Conservation (phyloP, 2,888 invertebrate species). For the Notodonta dromedarius region DNA sequence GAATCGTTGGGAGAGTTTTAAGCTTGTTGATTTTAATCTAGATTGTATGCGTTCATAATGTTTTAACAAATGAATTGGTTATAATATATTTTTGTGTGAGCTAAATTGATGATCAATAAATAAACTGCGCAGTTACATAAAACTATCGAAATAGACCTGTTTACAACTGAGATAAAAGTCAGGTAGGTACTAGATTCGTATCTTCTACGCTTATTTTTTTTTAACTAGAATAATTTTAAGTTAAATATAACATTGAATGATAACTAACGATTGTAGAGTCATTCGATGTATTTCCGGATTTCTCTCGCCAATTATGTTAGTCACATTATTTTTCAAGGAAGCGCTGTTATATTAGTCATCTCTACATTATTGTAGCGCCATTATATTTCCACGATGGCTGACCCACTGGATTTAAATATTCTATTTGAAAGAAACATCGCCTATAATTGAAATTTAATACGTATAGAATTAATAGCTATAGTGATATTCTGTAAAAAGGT, state of each 20-base stretch:
- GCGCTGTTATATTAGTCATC: slow-evolving; percentile 36
- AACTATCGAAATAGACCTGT: neutral
- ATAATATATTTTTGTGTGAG: slow-evolving; percentile 7
- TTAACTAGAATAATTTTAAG: neutral
- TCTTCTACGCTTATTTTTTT: no score
- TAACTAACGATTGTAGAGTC: slow-evolving; percentile 10
- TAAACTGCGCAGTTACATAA: slow-evolving; percentile 11
- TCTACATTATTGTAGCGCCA: slow-evolving; percentile 16
- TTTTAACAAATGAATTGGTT: neutral
- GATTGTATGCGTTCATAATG: slow-evolving; percentile 26
- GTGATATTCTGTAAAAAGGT: slow-evolving; percentile 61
- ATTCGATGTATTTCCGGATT: slow-evolving; percentile 42
- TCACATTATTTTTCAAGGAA: slow-evolving; percentile 38
- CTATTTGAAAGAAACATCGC: slow-evolving; percentile 21
- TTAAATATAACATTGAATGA: neutral
- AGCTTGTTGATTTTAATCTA: slow-evolving; percentile 34
- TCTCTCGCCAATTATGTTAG: slow-evolving; percentile 33
- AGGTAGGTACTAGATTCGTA: neutral
- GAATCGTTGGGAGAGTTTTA: slow-evolving; percentile 38
- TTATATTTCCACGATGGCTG: slow-evolving; percentile 20
- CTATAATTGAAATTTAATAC: slow-evolving; percentile 53
- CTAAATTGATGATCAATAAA: slow-evolving; percentile 2
- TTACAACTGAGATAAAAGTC: neutral
- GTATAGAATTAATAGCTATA: slow-evolving; percentile 64
- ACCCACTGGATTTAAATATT: slow-evolving; percentile 28